Evolutionary conservation across 2,888 invertebrate species (phyloP), one percentile per base, ranked within the genome.

Genomic region (Orchesella flavescens): DNA sequence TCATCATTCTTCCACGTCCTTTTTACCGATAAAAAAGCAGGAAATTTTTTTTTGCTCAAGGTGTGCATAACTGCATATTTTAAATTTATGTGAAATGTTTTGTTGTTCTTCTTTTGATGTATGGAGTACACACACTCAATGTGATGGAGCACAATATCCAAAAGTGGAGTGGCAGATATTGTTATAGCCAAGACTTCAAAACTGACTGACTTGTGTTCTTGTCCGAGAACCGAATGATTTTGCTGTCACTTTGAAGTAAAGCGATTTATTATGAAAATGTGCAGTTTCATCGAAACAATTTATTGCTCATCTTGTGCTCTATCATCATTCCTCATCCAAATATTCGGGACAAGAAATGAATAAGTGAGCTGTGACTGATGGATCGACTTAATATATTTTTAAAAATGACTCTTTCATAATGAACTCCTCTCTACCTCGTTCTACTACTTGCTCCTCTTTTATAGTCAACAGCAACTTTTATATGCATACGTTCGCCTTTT

Each of bases 211-310:
- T 12, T 15, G n/a, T 49, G n/a, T 49, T 49, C 49, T 15, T 49
- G 49, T 12, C n/a, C 49, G 15, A 1, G 49, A 21, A n/a, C 65
- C 44, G 65, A 68, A 10, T 68, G 10, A 59, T 59, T 68, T 46
- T 49, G 49, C 68, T 49, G 68, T 68, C 68, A 68, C 13, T 49
- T 49, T 68, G 49, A 68, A 13, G 49, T 10, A 68, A 46, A 49
- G 43, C 49, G 49, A 68, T 68, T 68, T 68, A 68, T 68, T 49
- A 68, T 68, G 49, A 68, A 68, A 68, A 68, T 68, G 17, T 49
- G 68, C 49, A 49, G 49, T 49, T 68, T 68, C 68, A 68, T 68
- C 68, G 46, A 44, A 49, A 49, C 46, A 15, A 68, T 68, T 49
- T 49, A 68, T 68, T 49, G 21, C 24, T 19, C 49, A 21, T 21